Evolutionary conservation across 2,888 invertebrate genomes (phyloP), one percentile per base, ranked within the genome.

Genomic region (Drosophila picticornis): DNA sequence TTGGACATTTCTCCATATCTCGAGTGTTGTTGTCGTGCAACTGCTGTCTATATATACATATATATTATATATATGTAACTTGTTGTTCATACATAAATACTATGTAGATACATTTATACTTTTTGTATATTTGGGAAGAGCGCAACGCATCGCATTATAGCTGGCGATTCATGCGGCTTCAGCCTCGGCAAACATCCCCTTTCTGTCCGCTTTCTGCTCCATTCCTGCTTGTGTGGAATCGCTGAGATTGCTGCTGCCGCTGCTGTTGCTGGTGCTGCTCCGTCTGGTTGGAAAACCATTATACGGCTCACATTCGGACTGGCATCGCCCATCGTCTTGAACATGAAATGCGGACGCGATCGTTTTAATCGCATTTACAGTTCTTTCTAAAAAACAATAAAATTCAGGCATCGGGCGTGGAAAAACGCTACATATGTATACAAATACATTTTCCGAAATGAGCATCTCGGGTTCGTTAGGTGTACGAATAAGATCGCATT

Each of bases 331-430:
- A 10, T 63, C 77, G 67, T 59, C 72, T 72, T 72, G 59, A 46
- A 58, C 52, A 55, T 50, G 65, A 64, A 55, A 25, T 25, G 27
- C 16, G 46, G 46, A 46, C 46, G 16, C 34, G 31, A 74, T 70
- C 88, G 74, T 84, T 87, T 85, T 80, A 84, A 85, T 90, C 78
- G 72, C 80, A 77, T 91, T 91, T 91, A 91, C 91, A 91, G 91
- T 91, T 83, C 81, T 91, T 91, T 91, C 87, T 88, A 91, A 90
- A 88, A 91, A 91, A 88, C 90, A 88, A 90, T 90, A 90, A 88
- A 88, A 88, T 77, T 74, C 87, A 71, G 75, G 62, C 84, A 84
- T 81, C 81, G 69, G 70, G 70, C 71, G 87, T 87, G 90, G 90
- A 88, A 88, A 90, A 84, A 69, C 71, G 84, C 72, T 86, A 84